A percentile compares a stretch with the other conserved stretches of the same genome.
Conservation (phyloP, 1,140 invertebrate species). For the Amphibalanus amphitrite region DNA sequence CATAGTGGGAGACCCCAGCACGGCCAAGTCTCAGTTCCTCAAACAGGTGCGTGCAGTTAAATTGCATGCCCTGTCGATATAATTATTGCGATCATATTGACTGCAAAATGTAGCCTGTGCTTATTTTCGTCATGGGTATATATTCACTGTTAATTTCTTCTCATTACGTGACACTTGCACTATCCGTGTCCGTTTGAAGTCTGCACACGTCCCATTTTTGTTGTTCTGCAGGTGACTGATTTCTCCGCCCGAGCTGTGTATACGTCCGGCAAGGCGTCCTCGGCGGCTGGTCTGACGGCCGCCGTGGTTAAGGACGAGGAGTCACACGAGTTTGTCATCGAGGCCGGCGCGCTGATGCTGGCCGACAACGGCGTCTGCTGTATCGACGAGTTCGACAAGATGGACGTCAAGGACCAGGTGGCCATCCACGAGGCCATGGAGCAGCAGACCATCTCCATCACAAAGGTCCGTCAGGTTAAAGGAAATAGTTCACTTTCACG, state of each 20-base stretch:
- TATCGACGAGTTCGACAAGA: no score
- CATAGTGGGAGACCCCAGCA: slow-evolving; percentile 96
- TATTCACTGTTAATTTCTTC: no score
- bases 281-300: slow-evolving; percentile 92
- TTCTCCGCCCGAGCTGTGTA: slow-evolving; percentile 92
- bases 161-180: no score
- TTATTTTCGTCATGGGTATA: no score
- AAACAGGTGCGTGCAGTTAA: slow-evolving; percentile 56
- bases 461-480: slow-evolving; percentile 49
- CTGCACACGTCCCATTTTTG: no score
- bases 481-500: no score
- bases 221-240: slow-evolving; percentile 71
- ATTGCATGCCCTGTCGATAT: no score
- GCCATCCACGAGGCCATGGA: slow-evolving; percentile 99
- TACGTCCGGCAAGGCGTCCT: slow-evolving; percentile 95
- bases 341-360: slow-evolving; percentile 98
- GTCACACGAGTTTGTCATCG: slow-evolving; percentile 95
- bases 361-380: no score
- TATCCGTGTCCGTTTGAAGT: no score
- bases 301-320: slow-evolving; percentile 96
- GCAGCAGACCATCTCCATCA: slow-evolving; percentile 97
- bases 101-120: no score
- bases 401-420: slow-evolving; percentile 94
- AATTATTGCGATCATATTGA: no score
- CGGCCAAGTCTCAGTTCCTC: slow-evolving; percentile 92